phyloP scores from a whole-genome alignment of 1,140 invertebrate species.

The Helicoverpa armigera region DNA sequence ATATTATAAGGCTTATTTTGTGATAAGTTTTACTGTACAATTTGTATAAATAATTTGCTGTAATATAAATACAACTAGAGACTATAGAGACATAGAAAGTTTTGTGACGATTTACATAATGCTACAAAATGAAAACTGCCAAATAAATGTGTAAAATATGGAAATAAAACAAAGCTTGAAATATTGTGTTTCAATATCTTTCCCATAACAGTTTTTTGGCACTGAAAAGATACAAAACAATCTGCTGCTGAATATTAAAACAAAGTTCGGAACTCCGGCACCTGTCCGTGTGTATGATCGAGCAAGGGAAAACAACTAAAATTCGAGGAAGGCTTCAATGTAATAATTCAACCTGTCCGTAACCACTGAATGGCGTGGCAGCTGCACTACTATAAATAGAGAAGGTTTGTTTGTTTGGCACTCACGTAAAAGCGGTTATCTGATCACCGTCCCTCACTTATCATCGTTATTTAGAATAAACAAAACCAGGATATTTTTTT shows the following conservation, averaged over 20 bases:
- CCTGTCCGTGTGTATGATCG: constrained; percentile 16
- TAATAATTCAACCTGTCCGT: constrained; percentile 18
- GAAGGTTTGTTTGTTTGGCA: constrained; percentile 5
- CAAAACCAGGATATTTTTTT: not conserved
- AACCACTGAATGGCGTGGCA: constrained; percentile 9
- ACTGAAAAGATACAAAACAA: constrained; percentile 13
- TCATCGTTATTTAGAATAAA: not conserved
- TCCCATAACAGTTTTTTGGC: not conserved
- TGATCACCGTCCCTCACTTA: not conserved
- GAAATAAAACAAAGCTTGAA: constrained; percentile 76
- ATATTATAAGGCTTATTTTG: constrained; percentile 42
- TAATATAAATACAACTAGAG: constrained; percentile 41
- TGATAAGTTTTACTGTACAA: constrained; percentile 29
- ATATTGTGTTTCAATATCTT: constrained; percentile 54
- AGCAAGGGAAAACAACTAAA: constrained; percentile 37
- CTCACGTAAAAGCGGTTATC: not conserved
- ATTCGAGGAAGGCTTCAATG: constrained; percentile 25
- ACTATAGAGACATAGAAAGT: constrained; percentile 34
- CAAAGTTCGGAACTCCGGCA: constrained; percentile 23
- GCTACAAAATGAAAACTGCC: constrained; percentile 72
- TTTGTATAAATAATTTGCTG: constrained; percentile 33
- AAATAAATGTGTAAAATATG: constrained; percentile 74
- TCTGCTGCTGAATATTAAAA: constrained; percentile 2
- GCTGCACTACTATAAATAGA: constrained; percentile 24
- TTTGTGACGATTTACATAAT: constrained; percentile 61